Base-by-base conservation (phyloP, 2,113 vertebrate genomes). In the Emydocephalus ijimae region DNA sequence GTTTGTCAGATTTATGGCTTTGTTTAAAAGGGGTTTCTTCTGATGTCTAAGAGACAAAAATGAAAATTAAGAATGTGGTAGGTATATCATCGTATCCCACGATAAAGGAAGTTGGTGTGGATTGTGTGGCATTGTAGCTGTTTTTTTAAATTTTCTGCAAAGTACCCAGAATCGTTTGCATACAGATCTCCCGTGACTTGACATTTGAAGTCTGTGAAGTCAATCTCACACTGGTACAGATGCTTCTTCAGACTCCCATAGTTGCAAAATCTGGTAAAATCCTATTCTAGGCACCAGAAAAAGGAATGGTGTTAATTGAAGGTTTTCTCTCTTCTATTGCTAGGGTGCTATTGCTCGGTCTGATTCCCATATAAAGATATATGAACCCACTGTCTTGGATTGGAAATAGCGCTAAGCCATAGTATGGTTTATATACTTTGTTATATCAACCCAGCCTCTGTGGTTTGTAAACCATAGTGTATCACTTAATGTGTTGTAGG, bases 1-100 rank as follows among this genome's bases (percentile, higher is more conserved):
- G 94, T 91, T 59, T 29, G 91, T 52, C 91, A 89, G 24, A 59
- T 89, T 94, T 92, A 57, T 21, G 88, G 7, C 6, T 91, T 95
- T 89, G 1, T 94, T 94, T 88, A 92, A 93, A 90, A 5, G 92
- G 26, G 1, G 56, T 85, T 74, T 57, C 23, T 56, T 6, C 24
- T 43, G 26, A 29, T 92, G 11, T 69, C 54, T 43, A 43, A 29
- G 23, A 34, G 14, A 34, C 29, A 4, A 39, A 54, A 1, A 48
- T 1, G 0, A 48, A 89, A 55, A 52, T 39, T 52, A 88, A 50
- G 4, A 87, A 52, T 12, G 23, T 48, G n/a, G 39, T 24, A 15
- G 39, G 8, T 52, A 21, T 1, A 52, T 34, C n/a, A 26, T 89
- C 2, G 5, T 15, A 50, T 43, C 45, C 86, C n/a, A 50, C 3